A percentile compares a stretch with the other conserved stretches of the same genome.
Evolutionary conservation across 2,888 invertebrate genomes (phyloP).

Genomic region (Drosophila antonietae): DNA sequence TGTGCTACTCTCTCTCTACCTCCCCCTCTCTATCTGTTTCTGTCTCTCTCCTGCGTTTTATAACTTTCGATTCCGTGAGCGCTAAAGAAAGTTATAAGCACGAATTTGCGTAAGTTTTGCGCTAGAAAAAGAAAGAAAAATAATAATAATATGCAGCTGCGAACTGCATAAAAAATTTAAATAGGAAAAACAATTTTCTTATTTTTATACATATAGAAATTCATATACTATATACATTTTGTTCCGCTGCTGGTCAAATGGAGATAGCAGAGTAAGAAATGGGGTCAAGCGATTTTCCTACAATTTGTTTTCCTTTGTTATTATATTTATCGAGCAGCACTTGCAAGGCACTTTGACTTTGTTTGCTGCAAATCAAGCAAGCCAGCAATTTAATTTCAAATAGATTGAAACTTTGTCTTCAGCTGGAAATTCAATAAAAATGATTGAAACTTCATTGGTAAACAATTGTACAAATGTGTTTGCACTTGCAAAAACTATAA

Average conservation of each 20-base stretch:
- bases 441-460: neutral
- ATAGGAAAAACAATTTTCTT: slow-evolving; percentile 19
- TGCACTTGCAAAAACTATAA: neutral
- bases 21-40: neutral
- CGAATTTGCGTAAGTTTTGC: slow-evolving; percentile 72
- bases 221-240: neutral
- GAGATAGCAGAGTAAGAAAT: slow-evolving; percentile 1
- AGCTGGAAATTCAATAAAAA: neutral
- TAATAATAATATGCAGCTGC: slow-evolving; percentile 19
- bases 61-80: slow-evolving; percentile 59
- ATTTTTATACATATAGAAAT: too few species aligned
- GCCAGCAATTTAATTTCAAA: slow-evolving; percentile 5
- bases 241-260: slow-evolving; percentile 5
- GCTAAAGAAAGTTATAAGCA: slow-evolving; percentile 50
- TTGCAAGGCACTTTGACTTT: slow-evolving; percentile 8
- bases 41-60: slow-evolving; percentile 6
- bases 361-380: neutral
- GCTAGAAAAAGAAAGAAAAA: slow-evolving; percentile 20
- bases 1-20: neutral
- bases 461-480: neutral
- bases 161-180: slow-evolving; percentile 36
- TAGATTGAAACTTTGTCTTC: slow-evolving; percentile 2
- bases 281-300: slow-evolving; percentile 40
- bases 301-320: slow-evolving; percentile 55
- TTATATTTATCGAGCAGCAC: slow-evolving; percentile 41